Percentiles rank a stretch among this genome's conserved stretches.
Conservation (phyloP, 1,140 invertebrate genomes). For the Drosophila nasuta region DNA sequence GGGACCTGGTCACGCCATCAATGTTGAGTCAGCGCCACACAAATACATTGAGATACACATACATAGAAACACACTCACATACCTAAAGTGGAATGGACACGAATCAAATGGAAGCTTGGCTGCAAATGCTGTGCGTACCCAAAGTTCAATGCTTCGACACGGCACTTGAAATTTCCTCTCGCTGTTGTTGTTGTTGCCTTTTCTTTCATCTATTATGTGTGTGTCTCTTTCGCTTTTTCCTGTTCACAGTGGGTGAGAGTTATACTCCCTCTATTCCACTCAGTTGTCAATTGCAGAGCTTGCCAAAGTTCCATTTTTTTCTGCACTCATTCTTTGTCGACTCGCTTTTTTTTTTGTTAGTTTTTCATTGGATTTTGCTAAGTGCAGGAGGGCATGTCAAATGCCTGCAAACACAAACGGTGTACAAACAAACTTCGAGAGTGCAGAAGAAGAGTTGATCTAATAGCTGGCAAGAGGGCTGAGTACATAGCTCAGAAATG, state of each 20-base stretch:
- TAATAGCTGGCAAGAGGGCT: not conserved
- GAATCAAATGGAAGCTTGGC: conserved; percentile 9
- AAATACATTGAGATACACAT: not conserved
- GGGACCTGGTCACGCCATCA: conserved; percentile 20
- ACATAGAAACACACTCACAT: not conserved
- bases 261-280: conserved; percentile 5
- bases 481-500: conserved; percentile 7
- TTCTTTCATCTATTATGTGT: conserved; percentile 7
- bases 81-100: conserved; percentile 11
- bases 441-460: conserved; percentile 24
- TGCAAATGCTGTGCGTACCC: conserved; percentile 1
- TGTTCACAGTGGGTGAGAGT: not conserved
- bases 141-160: conserved; percentile 41
- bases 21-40: conserved; percentile 12
- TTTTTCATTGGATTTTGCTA: conserved; percentile 21
- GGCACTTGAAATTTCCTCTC: conserved; percentile 33
- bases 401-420: conserved; percentile 26
- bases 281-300: conserved; percentile 56
- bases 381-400: conserved; percentile 46
- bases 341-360: not conserved
- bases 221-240: conserved; percentile 1
- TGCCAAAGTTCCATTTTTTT: conserved; percentile 35
- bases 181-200: conserved; percentile 12
- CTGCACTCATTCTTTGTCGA: not conserved
- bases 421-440: conserved; percentile 28